Evolutionary conservation across 2,113 vertebrate species (phyloP).

Genomic region (Rhinoptilus africanus): DNA sequence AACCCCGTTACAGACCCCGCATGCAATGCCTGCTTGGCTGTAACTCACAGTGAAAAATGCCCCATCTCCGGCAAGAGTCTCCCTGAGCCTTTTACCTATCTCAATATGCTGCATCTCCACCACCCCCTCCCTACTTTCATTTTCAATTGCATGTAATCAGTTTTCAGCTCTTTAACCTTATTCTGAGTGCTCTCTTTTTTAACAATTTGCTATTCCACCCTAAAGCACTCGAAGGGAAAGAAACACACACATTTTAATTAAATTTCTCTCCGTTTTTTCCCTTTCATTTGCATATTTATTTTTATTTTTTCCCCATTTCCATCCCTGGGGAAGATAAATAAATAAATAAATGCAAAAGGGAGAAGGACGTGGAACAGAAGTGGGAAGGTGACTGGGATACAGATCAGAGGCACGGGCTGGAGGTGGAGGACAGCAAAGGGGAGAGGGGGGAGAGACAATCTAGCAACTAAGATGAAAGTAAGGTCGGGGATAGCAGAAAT

Average conservation of each 20-base stretch:
- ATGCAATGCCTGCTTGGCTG: not conserved
- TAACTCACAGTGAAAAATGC: conserved; percentile 44
- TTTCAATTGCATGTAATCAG: conserved; percentile 66
- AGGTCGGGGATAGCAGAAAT: not conserved
- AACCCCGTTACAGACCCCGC: not conserved
- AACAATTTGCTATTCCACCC: conserved; percentile 69
- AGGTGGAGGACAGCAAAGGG: not conserved
- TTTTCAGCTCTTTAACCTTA: conserved; percentile 71
- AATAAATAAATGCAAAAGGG: conserved; percentile 41
- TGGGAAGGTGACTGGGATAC: conserved; percentile 49
- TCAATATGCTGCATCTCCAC: not conserved
- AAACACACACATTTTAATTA: conserved; percentile 73
- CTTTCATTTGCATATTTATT: conserved; percentile 64
- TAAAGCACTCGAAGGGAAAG: conserved; percentile 63
- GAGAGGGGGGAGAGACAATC: not conserved
- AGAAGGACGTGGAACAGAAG: conserved; percentile 26
- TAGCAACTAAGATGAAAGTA: not conserved
- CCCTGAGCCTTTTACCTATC: conserved; percentile 29
- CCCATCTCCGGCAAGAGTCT: conserved; percentile 8
- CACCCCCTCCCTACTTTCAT: conserved; percentile 49
- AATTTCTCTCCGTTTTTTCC: conserved; percentile 45
- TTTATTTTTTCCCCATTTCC: conserved; percentile 27
- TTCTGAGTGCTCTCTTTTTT: conserved; percentile 62
- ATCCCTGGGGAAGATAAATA: conserved; percentile 12
- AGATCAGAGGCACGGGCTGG: not conserved